Conservation (phyloP, 2,113 vertebrate species). For the Acrocephalus arundinaceus region DNA sequence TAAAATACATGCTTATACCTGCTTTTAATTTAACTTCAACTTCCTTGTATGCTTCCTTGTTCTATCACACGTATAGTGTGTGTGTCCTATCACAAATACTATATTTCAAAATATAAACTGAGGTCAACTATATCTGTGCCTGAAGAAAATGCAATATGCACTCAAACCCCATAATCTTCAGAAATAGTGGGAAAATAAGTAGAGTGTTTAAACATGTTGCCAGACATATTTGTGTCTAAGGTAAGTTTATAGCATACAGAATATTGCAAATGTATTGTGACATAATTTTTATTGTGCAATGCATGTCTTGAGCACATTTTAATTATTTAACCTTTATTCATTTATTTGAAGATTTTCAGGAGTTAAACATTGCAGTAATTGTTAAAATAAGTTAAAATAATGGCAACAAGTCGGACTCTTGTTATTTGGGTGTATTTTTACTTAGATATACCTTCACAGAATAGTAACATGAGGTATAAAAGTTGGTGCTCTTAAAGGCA, state of each 20-base stretch:
- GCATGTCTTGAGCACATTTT: neutral
- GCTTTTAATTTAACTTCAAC: slow-evolving; percentile 74
- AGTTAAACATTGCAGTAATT: neutral
- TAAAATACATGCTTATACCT: slow-evolving; percentile 74
- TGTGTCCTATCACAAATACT: slow-evolving; percentile 54
- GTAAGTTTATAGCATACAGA: neutral
- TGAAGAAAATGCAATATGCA: slow-evolving; percentile 26
- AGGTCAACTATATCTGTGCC: neutral
- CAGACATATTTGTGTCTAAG: neutral
- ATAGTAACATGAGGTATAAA: neutral
- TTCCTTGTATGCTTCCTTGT: slow-evolving; percentile 56
- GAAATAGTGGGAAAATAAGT: neutral
- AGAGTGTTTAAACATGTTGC: slow-evolving; percentile 25
- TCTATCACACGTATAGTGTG: slow-evolving; percentile 41
- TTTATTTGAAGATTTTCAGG: neutral
- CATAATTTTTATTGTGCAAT: neutral
- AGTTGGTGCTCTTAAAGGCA: neutral
- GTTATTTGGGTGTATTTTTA: neutral
- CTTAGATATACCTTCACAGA: neutral
- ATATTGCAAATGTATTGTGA: neutral
- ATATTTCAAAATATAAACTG: slow-evolving; percentile 57
- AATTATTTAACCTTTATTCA: neutral
- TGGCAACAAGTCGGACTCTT: neutral
- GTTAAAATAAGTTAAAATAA: neutral
- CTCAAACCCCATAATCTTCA: neutral